Evolutionary conservation across 2,113 vertebrate genomes (phyloP), one percentile per base, ranked within the genome.

Genomic region (Chrysochloris asiatica): DNA sequence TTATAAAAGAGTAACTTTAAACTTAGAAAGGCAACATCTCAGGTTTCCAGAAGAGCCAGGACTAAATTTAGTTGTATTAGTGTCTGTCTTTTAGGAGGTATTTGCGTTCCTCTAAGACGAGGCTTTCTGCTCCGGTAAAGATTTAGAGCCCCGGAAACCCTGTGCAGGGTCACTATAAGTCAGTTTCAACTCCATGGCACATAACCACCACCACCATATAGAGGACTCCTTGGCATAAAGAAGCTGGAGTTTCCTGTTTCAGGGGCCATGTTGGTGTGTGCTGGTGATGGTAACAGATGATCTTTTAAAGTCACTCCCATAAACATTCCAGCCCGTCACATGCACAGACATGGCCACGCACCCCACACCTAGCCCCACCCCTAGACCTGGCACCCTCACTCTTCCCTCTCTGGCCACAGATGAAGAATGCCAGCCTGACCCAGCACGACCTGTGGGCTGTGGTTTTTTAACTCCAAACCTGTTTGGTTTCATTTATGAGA

Each of bases 401-500:
- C 33, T 36, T n/a, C 72, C 79, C 48, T 45, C 22, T 41, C 30
- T 38, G 36, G 48, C 65, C 48, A 8, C n/a, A n/a, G n/a, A n/a
- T 24, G 8, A 61, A 81, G 59, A 50, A 16, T 33, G 41, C 38
- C 54, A 45, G 16, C 33, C 3, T 54, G 63, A 82, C 45, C 78
- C n/a, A 19, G 38, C 33, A 26, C 4, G 28, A 36, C 59, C n/a
- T 6, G 8, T 12, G 65, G 72, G 45, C 86, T 54, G 30, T 61
- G 48, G 56, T 67, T 86, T 65, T 86, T 72, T 83, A 67, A 61
- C 47, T 21, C 61, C 22, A 12, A 4, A 26, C 48, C 86, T 67
- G 50, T 73, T 83, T 41, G 48, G 14, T 71, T 73, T 90, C 67
- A 45, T 84, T 91, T 82, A 59, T 87, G 87, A 71, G 36, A 28